Conservation (phyloP, 2,888 invertebrate genomes). For the Tricholauxania praeusta region DNA sequence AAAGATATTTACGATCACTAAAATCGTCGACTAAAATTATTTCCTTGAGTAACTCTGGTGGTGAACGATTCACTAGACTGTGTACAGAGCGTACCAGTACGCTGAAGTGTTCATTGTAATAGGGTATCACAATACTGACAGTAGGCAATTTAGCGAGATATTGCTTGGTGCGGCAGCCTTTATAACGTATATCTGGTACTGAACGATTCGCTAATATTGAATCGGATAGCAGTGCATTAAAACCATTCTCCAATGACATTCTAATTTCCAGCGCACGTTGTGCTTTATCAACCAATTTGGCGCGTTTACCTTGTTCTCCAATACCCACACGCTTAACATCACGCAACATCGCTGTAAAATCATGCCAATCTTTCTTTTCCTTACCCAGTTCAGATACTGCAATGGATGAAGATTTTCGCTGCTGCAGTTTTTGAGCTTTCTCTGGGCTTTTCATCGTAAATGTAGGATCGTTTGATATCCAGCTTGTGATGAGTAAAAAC, state of each 20-base stretch:
- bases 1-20: slow-evolving; percentile 82
- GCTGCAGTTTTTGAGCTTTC: no score
- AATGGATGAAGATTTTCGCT: no score
- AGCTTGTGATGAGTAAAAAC: slow-evolving; percentile 61
- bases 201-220: slow-evolving; percentile 90
- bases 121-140: slow-evolving; percentile 91
- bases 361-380: slow-evolving; percentile 84
- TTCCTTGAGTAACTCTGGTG: slow-evolving; percentile 85
- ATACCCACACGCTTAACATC: slow-evolving; percentile 76
- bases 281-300: slow-evolving; percentile 74
- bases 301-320: slow-evolving; percentile 81
- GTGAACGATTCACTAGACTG: slow-evolving; percentile 88
- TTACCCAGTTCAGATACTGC: neutral
- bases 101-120: slow-evolving; percentile 94
- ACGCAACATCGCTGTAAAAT: slow-evolving; percentile 75
- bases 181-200: slow-evolving; percentile 80
- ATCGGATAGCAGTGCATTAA: slow-evolving; percentile 93
- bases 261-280: slow-evolving; percentile 72
- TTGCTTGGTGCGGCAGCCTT: slow-evolving; percentile 64
- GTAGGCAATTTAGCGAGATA: slow-evolving; percentile 71
- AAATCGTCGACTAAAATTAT: slow-evolving; percentile 91
- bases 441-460: no score
- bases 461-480: slow-evolving; percentile 56
- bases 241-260: slow-evolving; percentile 91
- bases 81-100: slow-evolving; percentile 84